phyloP scores from a whole-genome alignment of 1,140 invertebrate species.

The Tyrophagus putrescentiae region DNA sequence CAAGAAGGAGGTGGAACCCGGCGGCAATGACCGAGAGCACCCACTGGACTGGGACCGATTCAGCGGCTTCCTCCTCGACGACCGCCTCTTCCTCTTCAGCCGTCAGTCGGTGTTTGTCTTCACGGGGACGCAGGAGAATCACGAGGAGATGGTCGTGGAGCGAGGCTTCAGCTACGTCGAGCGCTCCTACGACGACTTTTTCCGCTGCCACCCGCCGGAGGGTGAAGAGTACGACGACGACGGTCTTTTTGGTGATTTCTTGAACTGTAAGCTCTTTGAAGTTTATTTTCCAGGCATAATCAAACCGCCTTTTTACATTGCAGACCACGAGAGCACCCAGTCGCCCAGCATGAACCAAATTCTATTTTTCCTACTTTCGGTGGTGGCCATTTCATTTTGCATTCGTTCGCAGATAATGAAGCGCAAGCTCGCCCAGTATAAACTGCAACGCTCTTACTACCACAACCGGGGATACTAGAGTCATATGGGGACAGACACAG shows the following conservation, averaged over 20 bases:
- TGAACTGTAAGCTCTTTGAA: no score
- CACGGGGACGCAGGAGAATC: background rate
- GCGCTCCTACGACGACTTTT: background rate
- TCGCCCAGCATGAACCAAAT: no score
- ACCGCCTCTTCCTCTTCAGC: background rate
- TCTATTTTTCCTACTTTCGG: background rate
- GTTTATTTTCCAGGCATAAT: no score
- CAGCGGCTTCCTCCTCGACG: background rate
- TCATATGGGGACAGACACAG: no score
- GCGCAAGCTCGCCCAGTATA: background rate
- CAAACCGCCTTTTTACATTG: no score
- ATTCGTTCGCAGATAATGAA: background rate
- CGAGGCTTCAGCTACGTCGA: background rate
- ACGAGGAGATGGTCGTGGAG: background rate
- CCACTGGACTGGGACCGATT: background rate
- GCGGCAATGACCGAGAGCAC: background rate
- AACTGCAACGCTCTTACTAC: no score
- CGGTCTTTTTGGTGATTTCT: background rate
- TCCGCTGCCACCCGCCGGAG: background rate
- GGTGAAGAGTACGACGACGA: background rate
- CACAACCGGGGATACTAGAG: no score
- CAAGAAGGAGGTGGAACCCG: background rate
- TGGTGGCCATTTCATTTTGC: background rate
- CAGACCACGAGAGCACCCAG: no score
- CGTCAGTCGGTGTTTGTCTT: background rate